Conservation (phyloP, 2,888 invertebrate species). For the Drosophila prolongata region DNA sequence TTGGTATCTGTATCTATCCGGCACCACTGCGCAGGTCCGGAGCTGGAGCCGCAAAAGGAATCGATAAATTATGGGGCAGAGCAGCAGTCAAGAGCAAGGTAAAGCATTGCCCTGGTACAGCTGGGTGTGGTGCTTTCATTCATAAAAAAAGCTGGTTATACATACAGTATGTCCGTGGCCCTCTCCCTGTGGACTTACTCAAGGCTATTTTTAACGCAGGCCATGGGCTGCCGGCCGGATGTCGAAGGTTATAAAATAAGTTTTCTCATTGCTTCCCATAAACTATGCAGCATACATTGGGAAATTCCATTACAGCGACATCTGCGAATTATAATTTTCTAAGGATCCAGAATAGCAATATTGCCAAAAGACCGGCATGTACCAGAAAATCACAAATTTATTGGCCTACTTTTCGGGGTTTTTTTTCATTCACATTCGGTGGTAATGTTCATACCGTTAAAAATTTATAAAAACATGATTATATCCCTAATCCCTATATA, state of each 20-base stretch:
- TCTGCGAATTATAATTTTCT: no score
- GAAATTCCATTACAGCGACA: no score
- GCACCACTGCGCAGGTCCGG: conserved; percentile 23
- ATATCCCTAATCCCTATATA: no score
- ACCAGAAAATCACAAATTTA: no score
- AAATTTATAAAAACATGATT: no score
- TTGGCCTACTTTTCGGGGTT: conserved; percentile 3
- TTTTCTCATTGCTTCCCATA: conserved; percentile 1
- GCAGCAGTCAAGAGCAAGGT: conserved; percentile 82
- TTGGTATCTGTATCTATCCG: conserved; percentile 45
- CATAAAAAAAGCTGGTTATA: conserved; percentile 63
- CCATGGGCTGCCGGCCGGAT: conserved; percentile 62
- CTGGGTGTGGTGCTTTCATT: conserved; percentile 58
- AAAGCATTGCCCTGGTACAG: conserved; percentile 52
- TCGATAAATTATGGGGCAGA: conserved; percentile 81
- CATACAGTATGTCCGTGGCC: conserved; percentile 1
- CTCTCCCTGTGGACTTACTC: conserved; percentile 44
- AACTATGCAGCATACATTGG: conserved; percentile 10
- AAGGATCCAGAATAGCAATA: no score
- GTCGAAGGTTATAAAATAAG: conserved; percentile 24
- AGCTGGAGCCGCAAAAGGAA: conserved; percentile 45
- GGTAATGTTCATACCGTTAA: no score
- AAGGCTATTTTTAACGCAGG: conserved; percentile 76
- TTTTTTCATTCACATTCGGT: no score
- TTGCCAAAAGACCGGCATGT: no score